phyloP scores from a whole-genome alignment of 2,888 invertebrate species.

The Trachelus stipa region DNA sequence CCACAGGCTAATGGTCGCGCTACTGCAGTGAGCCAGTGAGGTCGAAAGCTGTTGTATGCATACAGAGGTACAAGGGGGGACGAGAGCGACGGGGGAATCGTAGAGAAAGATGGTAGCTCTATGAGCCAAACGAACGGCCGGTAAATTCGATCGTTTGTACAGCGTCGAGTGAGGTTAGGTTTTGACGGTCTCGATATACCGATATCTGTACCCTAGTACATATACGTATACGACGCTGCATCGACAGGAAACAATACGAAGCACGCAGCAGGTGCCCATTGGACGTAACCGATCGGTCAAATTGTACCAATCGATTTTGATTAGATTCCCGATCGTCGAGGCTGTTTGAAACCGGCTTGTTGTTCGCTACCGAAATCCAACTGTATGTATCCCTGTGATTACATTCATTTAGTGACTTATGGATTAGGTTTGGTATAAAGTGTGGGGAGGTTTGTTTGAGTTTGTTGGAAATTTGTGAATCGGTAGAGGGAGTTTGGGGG shows the following conservation, averaged over 20 bases:
- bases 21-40: neutral
- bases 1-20: neutral
- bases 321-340: constrained; percentile 50
- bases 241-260: constrained; percentile 26
- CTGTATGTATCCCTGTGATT: neutral
- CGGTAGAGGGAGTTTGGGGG: neutral
- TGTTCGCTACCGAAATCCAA: neutral
- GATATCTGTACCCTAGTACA: neutral
- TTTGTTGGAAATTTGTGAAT: neutral
- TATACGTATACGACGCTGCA: neutral
- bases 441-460: neutral
- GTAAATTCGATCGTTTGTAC: constrained; percentile 3
- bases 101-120: constrained; percentile 13
- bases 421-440: neutral
- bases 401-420: neutral
- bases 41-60: neutral
- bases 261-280: constrained; percentile 45
- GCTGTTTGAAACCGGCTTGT: constrained; percentile 13
- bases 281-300: constrained; percentile 43
- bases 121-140: neutral
- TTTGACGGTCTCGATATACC: neutral
- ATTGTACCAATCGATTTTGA: constrained; percentile 49
- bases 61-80: neutral
- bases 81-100: neutral
- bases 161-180: neutral